Evolutionary conservation across 2,113 vertebrate species (phyloP).

Genomic region (Proteles cristata): DNA sequence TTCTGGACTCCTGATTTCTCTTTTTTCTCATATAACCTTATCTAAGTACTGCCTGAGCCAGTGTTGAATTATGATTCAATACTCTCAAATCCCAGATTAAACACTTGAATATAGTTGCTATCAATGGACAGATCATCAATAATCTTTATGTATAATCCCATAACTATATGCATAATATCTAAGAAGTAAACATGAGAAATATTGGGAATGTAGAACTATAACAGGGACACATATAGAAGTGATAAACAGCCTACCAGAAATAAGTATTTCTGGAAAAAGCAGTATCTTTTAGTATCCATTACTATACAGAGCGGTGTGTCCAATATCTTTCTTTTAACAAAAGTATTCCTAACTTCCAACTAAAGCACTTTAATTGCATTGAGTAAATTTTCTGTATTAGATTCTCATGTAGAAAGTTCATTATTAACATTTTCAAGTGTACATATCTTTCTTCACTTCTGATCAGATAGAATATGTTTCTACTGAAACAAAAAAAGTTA

Average conservation of each 20-base stretch:
- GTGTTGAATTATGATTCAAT: not conserved
- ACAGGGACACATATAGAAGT: not conserved
- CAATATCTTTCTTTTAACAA: not conserved
- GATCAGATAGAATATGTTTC: not conserved
- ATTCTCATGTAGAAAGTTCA: not conserved
- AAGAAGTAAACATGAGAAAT: not conserved
- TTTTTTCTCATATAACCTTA: not conserved
- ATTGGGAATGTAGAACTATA: not conserved
- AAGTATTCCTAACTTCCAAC: not conserved
- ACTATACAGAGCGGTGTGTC: not conserved
- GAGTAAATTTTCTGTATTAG: not conserved
- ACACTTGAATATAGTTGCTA: not conserved
- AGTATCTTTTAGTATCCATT: not conserved
- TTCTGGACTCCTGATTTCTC: not conserved
- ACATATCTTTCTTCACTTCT: not conserved
- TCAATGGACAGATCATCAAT: not conserved
- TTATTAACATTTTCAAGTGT: not conserved
- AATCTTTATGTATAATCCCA: not conserved
- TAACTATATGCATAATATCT: not conserved
- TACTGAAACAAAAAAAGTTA: not conserved
- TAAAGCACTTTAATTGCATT: not conserved
- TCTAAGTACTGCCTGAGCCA: not conserved
- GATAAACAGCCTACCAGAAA: not conserved
- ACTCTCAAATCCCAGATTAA: not conserved
- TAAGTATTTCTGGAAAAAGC: not conserved